Base-by-base conservation (phyloP, 2,797 vertebrate genomes). In the Pseudopleuronectes americanus region DNA sequence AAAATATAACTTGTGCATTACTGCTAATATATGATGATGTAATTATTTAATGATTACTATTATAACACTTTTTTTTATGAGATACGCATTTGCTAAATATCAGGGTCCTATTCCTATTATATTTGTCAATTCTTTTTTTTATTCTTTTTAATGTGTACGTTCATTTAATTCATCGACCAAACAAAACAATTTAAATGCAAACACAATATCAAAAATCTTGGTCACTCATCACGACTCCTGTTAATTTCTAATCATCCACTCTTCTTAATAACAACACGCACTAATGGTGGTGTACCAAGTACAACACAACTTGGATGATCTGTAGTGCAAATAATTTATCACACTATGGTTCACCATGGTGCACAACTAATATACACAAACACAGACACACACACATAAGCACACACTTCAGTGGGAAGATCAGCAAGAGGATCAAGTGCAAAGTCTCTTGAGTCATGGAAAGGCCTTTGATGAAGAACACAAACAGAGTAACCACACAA, bases 381-480 rank as follows among this genome's bases (percentile, higher is more conserved):
- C 57, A 51, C 59, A 65, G 60, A 65, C 58, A 76, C 66, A 65
- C 67, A 72, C 10, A 79, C 38, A 83, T 19, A 68, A 57, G 55
- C 65, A 72, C 76, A 79, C 56, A 63, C 82, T 89, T 87, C 65
- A 82, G 76, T 72, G 26, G 53, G 56, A 66, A 89, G 87, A 89
- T 91, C 89, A 89, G 81, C 67, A 73, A 57, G 57, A 69, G 80
- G 90, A 90, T 90, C 85, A 90, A 88, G 85, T 86, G 76, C 79
- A 80, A 86, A 88, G 66, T 88, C 86, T 88, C 85, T 75, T 68
- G 85, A 85, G 87, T 84, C 78, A 83, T 76, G 74, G 77, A 87
- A 85, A 89, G 70, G 75, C 71, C 89, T 91, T 92, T 91, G 91
- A 90, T 87, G 89, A 83, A 60, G 67, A 89, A 86, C 84, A 88